phyloP scores from a whole-genome alignment of 2,797 vertebrate genomes.

The Sebastes jordani region DNA sequence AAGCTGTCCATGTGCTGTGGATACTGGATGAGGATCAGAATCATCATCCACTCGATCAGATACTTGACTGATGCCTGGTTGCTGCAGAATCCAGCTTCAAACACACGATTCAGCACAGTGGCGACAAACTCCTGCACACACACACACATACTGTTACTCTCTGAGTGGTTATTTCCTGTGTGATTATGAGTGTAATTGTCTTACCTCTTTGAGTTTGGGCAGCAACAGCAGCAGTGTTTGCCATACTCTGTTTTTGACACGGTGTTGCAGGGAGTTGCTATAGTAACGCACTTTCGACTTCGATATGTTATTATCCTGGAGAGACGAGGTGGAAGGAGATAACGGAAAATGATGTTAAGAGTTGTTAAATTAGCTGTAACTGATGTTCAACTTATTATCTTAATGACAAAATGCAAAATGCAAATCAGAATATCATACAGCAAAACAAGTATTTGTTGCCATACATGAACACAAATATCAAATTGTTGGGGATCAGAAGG shows the following conservation, averaged over 20 bases:
- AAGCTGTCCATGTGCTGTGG: conserved; percentile 87
- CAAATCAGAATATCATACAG: neutral
- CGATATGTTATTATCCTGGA: conserved; percentile 87
- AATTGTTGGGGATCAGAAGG: neutral
- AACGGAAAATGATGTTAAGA: neutral
- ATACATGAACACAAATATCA: neutral
- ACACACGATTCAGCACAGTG: conserved; percentile 81
- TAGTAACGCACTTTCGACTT: conserved; percentile 90
- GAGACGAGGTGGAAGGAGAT: conserved; percentile 11
- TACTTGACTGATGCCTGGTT: conserved; percentile 97
- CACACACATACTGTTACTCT: neutral
- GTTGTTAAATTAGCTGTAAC: neutral
- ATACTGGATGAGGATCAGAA: conserved; percentile 86
- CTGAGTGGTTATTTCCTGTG: conserved; percentile 3
- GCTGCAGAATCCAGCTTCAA: conserved; percentile 88
- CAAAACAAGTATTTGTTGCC: neutral
- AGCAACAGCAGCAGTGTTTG: conserved; percentile 91
- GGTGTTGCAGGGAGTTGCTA: conserved; percentile 92
- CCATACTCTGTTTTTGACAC: conserved; percentile 93
- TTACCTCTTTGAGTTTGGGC: conserved; percentile 89
- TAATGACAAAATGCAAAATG: neutral
- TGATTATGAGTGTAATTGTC: neutral
- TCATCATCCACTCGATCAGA: conserved; percentile 92
- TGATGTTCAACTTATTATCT: neutral
- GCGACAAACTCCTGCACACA: conserved; percentile 85